Conservation (phyloP, 2,888 invertebrate species). For the Drosophila mettleri region DNA sequence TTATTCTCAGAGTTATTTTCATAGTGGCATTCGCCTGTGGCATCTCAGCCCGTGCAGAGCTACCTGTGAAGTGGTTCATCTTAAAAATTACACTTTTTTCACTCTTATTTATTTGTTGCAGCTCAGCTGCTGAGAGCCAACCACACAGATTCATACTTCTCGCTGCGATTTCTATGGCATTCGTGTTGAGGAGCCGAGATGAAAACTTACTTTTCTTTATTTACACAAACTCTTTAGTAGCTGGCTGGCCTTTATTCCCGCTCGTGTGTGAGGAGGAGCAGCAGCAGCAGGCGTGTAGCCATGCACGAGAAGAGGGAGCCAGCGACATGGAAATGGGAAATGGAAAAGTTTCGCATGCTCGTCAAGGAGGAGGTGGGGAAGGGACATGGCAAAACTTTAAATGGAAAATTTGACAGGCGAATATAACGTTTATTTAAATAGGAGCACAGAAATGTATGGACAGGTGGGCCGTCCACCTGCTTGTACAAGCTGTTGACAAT, state of each 20-base stretch:
- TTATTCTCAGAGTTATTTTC: background rate
- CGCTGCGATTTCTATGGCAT: slow-evolving; percentile 8
- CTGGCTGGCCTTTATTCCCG: slow-evolving; percentile 49
- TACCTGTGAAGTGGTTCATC: background rate
- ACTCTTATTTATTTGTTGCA: background rate
- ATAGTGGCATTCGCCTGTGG: background rate
- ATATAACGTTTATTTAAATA: slow-evolving; percentile 77
- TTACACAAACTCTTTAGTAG: slow-evolving; percentile 38
- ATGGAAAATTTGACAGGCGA: slow-evolving; percentile 80
- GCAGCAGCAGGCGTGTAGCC: slow-evolving; percentile 46
- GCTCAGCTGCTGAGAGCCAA: slow-evolving; percentile 10
- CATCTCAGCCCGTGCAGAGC: background rate
- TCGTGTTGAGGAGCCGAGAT: slow-evolving; percentile 21
- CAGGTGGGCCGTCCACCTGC: background rate
- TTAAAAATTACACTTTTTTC: slow-evolving; percentile 1
- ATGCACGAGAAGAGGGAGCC: slow-evolving; percentile 26
- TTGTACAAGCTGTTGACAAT: slow-evolving; percentile 42
- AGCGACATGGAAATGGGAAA: slow-evolving; percentile 72
- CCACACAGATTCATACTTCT: slow-evolving; percentile 3
- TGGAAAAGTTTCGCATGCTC: slow-evolving; percentile 68
- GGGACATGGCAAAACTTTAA: slow-evolving; percentile 71
- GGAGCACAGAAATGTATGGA: slow-evolving; percentile 27
- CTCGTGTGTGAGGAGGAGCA: slow-evolving; percentile 16
- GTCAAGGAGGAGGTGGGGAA: background rate
- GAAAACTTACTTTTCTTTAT: slow-evolving; percentile 68